Evolutionary conservation across 2,888 invertebrate species (phyloP), one percentile per base, ranked within the genome.

Genomic region (Phytoseiulus persimilis): DNA sequence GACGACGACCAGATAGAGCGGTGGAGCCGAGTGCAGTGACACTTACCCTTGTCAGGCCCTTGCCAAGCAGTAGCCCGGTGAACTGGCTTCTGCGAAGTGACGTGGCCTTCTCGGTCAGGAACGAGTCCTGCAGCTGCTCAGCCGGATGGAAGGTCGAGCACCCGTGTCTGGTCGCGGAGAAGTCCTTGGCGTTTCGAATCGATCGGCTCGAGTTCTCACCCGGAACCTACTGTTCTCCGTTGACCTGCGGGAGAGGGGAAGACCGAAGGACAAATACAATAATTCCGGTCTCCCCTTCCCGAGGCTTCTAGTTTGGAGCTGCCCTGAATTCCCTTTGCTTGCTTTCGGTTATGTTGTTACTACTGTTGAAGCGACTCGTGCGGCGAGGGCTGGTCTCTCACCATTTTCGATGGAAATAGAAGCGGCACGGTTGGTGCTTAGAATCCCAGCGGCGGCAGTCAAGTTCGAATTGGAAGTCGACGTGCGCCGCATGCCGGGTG

Each of bases 381-480:
- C 46, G 14, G 46, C 14, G 9, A 14, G 14, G 6, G 46, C 28
- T 28, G 65, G 65, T 28, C 65, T 28, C 65, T 18, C 23, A 6
- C 39, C 39, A 39, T 39, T 39, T 65, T 65, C 65, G 65, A 11
- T 65, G 65, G 65, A 2, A 11, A n/a, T 84, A 23, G 32, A 18
- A 84, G 84, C n/a, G 33, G 84, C 84, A 11, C 11, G 6, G 84
- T 32, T n/a, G 33, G 31, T 31, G 33, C 32, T 32, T 31, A 84
- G 84, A 84, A 84, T 84, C 32, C 33, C n/a, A n/a, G 84, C 23
- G 18, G 84, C 28, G 84, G 83, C 23, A 83, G 83, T 83, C 83
- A 83, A 83, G 32, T 33, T 33, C 87, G 87, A 87, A 87, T 87
- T 87, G 87, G 33, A 87, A 87, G 32, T 87, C 87, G 87, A 87